Evolutionary conservation across 2,797 vertebrate species (phyloP).

Genomic region (Bucorvus abyssinicus): DNA sequence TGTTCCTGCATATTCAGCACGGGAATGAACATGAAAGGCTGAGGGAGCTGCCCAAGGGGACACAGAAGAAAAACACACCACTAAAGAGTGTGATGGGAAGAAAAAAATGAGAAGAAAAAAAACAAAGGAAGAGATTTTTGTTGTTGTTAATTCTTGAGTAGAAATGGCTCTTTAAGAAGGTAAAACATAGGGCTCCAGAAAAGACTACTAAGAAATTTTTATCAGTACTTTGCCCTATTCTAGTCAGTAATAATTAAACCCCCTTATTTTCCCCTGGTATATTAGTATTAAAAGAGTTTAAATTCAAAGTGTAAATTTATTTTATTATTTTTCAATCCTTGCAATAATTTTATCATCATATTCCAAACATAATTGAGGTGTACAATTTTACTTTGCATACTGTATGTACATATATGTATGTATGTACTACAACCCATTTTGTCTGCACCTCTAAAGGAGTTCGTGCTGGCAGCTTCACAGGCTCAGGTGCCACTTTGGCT

Average conservation of each 20-base stretch:
- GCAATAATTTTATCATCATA: not conserved
- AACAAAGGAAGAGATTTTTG: fast-evolving
- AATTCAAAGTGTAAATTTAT: not conserved
- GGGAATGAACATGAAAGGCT: not conserved
- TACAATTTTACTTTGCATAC: not conserved
- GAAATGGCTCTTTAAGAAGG: not conserved
- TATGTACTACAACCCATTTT: not conserved
- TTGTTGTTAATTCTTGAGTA: not conserved
- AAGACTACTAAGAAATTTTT: not conserved
- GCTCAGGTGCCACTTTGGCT: not conserved
- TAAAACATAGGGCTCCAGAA: not conserved
- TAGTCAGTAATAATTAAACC: not conserved
- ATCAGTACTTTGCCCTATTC: not conserved
- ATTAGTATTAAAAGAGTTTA: not conserved
- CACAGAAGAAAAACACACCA: not conserved
- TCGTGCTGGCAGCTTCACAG: not conserved
- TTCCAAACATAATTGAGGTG: not conserved
- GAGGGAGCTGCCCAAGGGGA: not conserved
- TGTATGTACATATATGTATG: not conserved
- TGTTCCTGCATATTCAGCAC: fast-evolving
- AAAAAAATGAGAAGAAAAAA: not conserved
- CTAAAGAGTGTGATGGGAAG: not conserved
- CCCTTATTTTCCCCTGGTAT: fast-evolving
- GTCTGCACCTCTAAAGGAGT: not conserved
- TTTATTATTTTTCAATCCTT: not conserved